These are phyloP conservation scores for Hystrix cristata DNA, from an alignment of 2,113 vertebrate genomes.

Conservation along the genomic window DNA sequence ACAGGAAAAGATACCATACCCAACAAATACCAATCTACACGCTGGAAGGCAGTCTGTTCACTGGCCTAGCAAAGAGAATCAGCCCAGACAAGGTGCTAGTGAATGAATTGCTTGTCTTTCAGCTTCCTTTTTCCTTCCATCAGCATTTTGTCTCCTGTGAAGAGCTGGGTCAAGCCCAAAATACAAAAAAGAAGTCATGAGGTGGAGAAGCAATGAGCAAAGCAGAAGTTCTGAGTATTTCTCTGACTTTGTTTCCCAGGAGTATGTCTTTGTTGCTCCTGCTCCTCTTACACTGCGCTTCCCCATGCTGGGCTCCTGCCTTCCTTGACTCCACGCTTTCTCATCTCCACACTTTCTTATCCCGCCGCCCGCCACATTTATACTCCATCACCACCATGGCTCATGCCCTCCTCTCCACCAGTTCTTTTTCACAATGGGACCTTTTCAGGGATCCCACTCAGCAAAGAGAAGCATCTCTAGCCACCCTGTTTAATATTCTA, in stretches of 20 bases:
- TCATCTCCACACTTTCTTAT: neutral
- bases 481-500: neutral
- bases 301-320: fast-evolving
- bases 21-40: no score
- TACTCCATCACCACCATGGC: neutral
- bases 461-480: neutral
- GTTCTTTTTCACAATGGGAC: neutral
- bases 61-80: neutral
- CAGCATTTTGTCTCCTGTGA: neutral
- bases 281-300: neutral
- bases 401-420: neutral
- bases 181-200: neutral
- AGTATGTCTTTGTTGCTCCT: neutral
- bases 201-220: neutral
- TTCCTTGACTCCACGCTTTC: neutral
- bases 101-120: neutral
- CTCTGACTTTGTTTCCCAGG: neutral
- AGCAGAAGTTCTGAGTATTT: neutral
- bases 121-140: neutral
- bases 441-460: neutral
- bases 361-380: neutral
- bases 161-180: neutral
- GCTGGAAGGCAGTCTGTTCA: neutral
- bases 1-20: neutral
- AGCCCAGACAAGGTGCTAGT: no score